phyloP scores from a whole-genome alignment of 2,888 invertebrate genomes.

The Eristalinus aeneus region DNA sequence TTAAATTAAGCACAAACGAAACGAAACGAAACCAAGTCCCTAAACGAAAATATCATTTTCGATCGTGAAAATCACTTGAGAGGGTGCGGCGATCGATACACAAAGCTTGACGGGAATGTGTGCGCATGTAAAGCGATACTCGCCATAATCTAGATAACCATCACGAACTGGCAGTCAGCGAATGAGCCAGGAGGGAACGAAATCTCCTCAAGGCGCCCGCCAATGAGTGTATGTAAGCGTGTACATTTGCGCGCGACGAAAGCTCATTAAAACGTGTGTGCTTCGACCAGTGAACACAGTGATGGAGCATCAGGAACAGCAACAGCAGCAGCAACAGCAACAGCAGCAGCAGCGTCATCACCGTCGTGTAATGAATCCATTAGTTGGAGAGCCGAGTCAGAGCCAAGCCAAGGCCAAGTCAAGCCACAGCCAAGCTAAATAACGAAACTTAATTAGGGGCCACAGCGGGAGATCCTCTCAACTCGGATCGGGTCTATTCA shows the following conservation, averaged over 20 bases:
- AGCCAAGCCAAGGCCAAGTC: too few relatives aligned
- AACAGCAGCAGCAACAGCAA: too few relatives aligned
- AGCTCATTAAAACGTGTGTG: neutral
- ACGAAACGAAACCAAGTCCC: neutral
- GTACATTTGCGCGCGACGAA: neutral
- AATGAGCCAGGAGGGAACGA: neutral
- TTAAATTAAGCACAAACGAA: neutral
- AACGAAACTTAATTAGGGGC: conserved; percentile 62
- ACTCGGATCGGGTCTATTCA: conserved; percentile 23
- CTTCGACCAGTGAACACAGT: too few relatives aligned
- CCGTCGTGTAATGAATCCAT: conserved; percentile 63
- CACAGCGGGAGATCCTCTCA: conserved; percentile 25
- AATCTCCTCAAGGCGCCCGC: neutral
- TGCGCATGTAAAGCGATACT: neutral
- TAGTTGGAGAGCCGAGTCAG: conserved; percentile 30
- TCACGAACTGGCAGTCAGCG: neutral
- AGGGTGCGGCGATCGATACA: neutral
- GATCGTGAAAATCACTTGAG: neutral
- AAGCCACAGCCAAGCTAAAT: too few relatives aligned
- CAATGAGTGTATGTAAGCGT: neutral
- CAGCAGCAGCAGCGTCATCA: neutral
- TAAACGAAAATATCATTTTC: neutral
- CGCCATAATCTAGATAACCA: neutral
- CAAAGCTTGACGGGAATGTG: neutral
- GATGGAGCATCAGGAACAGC: too few relatives aligned